Conservation (phyloP, 2,797 vertebrate genomes). For the Meriones psammophilus region DNA sequence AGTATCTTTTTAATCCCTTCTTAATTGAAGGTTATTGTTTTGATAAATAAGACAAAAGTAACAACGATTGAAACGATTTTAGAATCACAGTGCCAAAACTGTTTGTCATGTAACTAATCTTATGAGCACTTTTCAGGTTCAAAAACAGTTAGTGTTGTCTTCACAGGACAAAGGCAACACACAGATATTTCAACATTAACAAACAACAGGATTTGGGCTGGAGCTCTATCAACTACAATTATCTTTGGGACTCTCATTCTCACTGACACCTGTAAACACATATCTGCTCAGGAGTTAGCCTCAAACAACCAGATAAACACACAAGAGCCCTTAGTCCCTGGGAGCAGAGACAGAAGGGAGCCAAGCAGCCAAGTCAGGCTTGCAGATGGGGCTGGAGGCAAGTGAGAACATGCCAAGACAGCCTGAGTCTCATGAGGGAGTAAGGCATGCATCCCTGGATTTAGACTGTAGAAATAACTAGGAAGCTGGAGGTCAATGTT, state of each 20-base stretch:
- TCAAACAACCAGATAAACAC: not conserved
- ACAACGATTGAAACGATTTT: not conserved
- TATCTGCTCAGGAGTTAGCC: not conserved
- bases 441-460: not conserved
- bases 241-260: not conserved
- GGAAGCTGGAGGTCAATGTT: not conserved
- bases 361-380: accelerated
- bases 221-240: not conserved
- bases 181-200: not conserved
- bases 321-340: accelerated
- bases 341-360: not conserved
- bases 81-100: not conserved
- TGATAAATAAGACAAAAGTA: slow-evolving; percentile 4
- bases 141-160: not conserved
- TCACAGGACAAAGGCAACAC: not conserved
- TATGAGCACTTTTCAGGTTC: not conserved
- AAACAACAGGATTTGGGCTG: not conserved
- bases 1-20: not conserved
- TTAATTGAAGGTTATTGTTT: not conserved
- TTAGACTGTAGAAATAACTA: not conserved
- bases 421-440: too few relatives aligned
- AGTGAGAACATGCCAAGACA: too few relatives aligned
- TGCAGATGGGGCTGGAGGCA: not conserved
- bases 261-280: not conserved
- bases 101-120: not conserved